These are phyloP conservation scores for Agriopis marginaria DNA, from an alignment of 2,888 invertebrate species.

Conservation along the genomic window DNA sequence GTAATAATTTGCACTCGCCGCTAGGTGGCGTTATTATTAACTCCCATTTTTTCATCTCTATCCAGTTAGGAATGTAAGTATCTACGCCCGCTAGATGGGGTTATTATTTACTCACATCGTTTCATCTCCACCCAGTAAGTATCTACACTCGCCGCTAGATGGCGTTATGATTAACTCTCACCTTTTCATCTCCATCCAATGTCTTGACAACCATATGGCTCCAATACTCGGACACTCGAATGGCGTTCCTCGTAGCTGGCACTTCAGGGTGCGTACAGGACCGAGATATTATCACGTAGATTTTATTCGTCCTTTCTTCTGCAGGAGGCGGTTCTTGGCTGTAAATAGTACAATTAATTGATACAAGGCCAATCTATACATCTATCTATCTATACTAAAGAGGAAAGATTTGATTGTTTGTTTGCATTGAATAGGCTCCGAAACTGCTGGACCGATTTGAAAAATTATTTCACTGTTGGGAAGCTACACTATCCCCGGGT, in stretches of 20 bases:
- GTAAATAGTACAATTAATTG: not conserved
- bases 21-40: too few relatives aligned
- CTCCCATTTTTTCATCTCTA: too few relatives aligned
- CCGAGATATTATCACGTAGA: slow-evolving; percentile 86
- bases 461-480: too few relatives aligned
- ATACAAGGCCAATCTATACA: too few relatives aligned
- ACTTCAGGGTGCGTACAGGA: slow-evolving; percentile 90
- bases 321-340: slow-evolving; percentile 23
- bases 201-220: slow-evolving; percentile 95
- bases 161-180: slow-evolving; percentile 40
- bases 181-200: slow-evolving; percentile 83
- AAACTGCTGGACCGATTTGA: too few relatives aligned
- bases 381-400: not conserved
- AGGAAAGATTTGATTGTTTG: too few relatives aligned
- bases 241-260: slow-evolving; percentile 89
- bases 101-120: too few relatives aligned
- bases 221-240: slow-evolving; percentile 93
- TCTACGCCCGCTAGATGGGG: not conserved
- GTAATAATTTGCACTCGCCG: too few relatives aligned
- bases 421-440: too few relatives aligned
- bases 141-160: not conserved
- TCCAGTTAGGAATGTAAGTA: too few relatives aligned
- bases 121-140: too few relatives aligned
- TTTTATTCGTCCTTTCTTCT: slow-evolving; percentile 40
- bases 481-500: too few relatives aligned